A percentile compares a stretch with the other conserved stretches of the same genome.
Conservation (phyloP, 2,113 vertebrate species). For the Halcyon senegalensis region DNA sequence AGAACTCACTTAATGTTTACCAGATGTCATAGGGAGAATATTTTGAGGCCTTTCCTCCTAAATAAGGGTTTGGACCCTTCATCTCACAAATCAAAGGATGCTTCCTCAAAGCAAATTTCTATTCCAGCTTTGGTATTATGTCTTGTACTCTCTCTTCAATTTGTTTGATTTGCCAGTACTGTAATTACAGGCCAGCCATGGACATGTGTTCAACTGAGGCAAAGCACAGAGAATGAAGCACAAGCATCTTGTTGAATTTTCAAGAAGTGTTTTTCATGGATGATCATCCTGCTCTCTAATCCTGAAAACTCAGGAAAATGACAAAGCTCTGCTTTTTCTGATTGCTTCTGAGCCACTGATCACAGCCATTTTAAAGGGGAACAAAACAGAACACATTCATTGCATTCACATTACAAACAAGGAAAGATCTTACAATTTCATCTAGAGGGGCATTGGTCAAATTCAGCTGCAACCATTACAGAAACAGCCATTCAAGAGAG, state of each 20-base stretch:
- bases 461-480: neutral
- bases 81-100: neutral
- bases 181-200: neutral
- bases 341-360: neutral
- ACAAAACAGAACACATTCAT: neutral
- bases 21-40: neutral
- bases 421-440: neutral
- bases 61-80: neutral
- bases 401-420: neutral
- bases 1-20: neutral
- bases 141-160: neutral
- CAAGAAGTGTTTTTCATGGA: neutral
- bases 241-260: neutral
- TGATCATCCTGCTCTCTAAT: neutral
- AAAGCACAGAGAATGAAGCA: neutral
- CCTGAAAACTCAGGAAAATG: neutral
- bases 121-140: neutral
- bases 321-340: neutral
- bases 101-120: constrained; percentile 1
- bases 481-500: neutral
- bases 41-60: neutral
- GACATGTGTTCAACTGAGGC: neutral
- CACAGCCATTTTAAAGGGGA: neutral
- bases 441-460: neutral
- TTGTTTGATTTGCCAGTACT: neutral